Evolutionary conservation across 2,797 vertebrate species (phyloP).

Genomic region (Graptemys geographica): DNA sequence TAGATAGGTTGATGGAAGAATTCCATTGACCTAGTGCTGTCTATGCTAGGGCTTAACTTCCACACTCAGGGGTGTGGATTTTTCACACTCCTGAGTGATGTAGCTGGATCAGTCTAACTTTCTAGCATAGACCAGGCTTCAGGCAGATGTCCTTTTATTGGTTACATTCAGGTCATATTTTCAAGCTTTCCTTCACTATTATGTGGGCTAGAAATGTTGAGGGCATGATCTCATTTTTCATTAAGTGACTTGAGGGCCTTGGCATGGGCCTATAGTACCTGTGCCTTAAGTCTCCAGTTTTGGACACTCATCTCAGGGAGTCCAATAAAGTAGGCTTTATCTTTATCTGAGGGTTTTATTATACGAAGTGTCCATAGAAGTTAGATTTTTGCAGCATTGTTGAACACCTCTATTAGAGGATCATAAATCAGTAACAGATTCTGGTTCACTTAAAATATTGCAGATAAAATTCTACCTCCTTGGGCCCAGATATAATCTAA

Average conservation of each 20-base stretch:
- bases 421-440: neutral
- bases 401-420: neutral
- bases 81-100: too few relatives aligned
- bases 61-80: too few relatives aligned
- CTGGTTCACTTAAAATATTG: neutral
- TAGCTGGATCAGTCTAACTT: too few relatives aligned
- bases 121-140: too few relatives aligned
- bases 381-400: neutral
- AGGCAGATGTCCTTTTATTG: neutral
- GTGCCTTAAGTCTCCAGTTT: neutral
- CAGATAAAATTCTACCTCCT: neutral
- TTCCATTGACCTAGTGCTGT: too few relatives aligned
- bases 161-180: neutral
- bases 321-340: accelerated
- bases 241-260: neutral
- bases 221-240: too few relatives aligned
- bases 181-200: neutral
- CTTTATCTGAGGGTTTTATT: neutral
- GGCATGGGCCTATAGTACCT: neutral
- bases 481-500: neutral
- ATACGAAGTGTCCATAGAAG: neutral
- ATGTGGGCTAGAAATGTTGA: neutral
- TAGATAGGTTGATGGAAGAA: too few relatives aligned
- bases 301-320: neutral
- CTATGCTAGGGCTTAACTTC: too few relatives aligned